These are phyloP conservation scores for Tragulus kanchil DNA, from an alignment of 2,113 vertebrate species.

Conservation along the genomic window DNA sequence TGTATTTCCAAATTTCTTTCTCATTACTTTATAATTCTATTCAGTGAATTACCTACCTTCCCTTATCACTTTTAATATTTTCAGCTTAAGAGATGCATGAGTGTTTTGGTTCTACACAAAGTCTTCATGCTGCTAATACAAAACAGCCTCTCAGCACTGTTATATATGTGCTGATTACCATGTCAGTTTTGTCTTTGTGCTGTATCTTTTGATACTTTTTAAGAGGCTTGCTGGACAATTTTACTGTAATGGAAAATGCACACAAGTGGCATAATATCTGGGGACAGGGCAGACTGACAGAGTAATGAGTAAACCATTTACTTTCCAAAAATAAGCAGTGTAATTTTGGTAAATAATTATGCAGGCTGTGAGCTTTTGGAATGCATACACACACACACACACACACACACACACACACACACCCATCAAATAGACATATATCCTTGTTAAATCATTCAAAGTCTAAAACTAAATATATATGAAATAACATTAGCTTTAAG, in stretches of 20 bases:
- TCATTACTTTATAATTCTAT: not conserved
- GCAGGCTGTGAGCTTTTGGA: not conserved
- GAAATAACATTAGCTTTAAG: not conserved
- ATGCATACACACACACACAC: not conserved
- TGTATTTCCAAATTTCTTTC: not conserved
- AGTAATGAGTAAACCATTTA: not conserved
- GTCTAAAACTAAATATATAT: not conserved
- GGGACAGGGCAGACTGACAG: not conserved
- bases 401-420: not conserved
- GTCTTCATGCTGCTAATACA: not conserved
- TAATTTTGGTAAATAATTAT: not conserved
- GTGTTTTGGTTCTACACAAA: not conserved
- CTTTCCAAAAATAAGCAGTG: not conserved
- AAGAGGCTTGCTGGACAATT: not conserved
- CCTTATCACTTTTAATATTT: not conserved
- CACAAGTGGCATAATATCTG: not conserved
- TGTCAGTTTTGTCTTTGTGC: conserved; percentile 1
- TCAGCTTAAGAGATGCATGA: not conserved
- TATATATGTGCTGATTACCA: not conserved
- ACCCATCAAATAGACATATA: not conserved
- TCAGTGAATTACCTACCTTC: not conserved
- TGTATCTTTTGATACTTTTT: not conserved
- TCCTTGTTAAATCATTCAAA: not conserved
- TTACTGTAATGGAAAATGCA: not conserved
- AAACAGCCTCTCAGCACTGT: not conserved